Evolutionary conservation across 2,113 vertebrate species (phyloP).

Genomic region (Nerophis ophidion): DNA sequence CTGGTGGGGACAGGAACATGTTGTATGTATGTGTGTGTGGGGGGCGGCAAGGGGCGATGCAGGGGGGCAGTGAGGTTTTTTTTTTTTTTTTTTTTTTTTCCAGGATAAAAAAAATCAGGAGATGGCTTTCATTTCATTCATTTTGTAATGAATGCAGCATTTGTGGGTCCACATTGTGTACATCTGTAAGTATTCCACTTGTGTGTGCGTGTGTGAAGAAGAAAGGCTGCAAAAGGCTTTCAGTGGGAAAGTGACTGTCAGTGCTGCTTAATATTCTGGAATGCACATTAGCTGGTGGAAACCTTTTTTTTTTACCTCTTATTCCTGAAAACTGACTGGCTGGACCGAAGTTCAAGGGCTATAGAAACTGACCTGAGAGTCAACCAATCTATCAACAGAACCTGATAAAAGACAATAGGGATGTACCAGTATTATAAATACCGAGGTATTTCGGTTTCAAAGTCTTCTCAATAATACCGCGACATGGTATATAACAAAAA

Average conservation of each 20-base stretch:
- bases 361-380: conserved; percentile 6
- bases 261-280: conserved; percentile 16
- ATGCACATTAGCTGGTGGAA: conserved; percentile 9
- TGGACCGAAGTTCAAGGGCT: not conserved
- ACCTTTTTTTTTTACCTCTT: conserved; percentile 7
- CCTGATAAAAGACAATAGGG: no score
- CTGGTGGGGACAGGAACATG: conserved; percentile 52
- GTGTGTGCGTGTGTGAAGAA: conserved; percentile 7
- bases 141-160: conserved; percentile 28
- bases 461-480: no score
- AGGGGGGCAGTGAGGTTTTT: conserved; percentile 36
- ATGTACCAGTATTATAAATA: no score
- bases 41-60: conserved; percentile 5
- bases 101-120: conserved; percentile 54
- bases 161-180: conserved; percentile 32
- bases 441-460: no score
- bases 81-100: conserved; percentile 50
- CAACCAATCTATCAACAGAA: conserved; percentile 5
- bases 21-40: conserved; percentile 24
- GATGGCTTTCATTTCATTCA: conserved; percentile 44
- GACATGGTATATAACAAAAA: no score
- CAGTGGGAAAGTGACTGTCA: conserved; percentile 8
- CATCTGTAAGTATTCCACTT: conserved; percentile 14
- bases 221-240: not conserved
- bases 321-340: conserved; percentile 10